Conservation (phyloP, 2,113 vertebrate genomes). For the Cavia porcellus region DNA sequence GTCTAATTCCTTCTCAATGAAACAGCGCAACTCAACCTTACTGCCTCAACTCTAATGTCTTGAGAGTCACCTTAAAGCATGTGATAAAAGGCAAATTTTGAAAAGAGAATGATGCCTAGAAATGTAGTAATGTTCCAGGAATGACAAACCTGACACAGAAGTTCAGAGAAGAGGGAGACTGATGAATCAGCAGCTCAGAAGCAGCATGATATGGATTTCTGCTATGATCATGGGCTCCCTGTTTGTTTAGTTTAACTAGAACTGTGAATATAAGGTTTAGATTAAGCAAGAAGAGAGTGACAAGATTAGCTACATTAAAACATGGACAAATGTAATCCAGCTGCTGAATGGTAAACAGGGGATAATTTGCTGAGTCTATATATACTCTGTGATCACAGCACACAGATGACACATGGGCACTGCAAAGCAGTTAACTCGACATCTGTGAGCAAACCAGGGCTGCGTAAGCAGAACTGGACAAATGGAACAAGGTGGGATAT, state of each 20-base stretch:
- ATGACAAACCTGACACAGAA: not conserved
- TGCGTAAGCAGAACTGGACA: not conserved
- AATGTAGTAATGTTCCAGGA: not conserved
- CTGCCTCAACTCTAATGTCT: not conserved
- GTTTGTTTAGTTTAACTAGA: not conserved
- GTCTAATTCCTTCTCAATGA: not conserved
- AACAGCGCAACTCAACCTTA: not conserved
- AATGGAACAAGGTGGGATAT: not conserved
- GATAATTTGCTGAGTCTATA: not conserved
- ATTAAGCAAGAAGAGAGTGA: not conserved
- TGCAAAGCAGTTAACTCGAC: not conserved
- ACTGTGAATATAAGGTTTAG: not conserved
- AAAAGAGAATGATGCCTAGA: not conserved
- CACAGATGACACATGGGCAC: not conserved
- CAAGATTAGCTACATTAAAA: not conserved
- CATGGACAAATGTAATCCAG: not conserved
- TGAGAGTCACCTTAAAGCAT: not conserved
- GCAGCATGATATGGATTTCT: not conserved
- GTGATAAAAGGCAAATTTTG: not conserved
- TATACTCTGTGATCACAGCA: not conserved
- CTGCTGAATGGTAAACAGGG: fast-evolving
- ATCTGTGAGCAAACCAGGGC: not conserved
- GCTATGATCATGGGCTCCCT: not conserved
- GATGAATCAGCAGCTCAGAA: not conserved
- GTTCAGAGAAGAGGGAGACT: not conserved